Percentiles rank a stretch among this genome's conserved stretches.
phyloP scores from a whole-genome alignment of 2,888 invertebrate species.

The Neocrepidodera transversa region DNA sequence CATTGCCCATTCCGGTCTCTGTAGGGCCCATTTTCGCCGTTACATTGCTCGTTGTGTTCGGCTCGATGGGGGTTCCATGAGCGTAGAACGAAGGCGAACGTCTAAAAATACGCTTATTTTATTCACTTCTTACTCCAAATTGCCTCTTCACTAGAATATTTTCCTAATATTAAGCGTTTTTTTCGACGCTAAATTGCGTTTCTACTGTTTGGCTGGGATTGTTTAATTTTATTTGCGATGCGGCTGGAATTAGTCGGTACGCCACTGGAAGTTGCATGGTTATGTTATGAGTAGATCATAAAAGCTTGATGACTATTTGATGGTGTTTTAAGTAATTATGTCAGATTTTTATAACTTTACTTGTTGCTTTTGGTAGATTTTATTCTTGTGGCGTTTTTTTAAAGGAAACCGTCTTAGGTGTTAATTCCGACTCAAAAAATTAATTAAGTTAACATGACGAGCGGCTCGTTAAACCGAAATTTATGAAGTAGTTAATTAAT shows the following conservation, averaged over 20 bases:
- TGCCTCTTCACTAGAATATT: constrained; percentile 46
- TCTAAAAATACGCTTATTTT: constrained; percentile 47
- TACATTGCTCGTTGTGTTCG: constrained; percentile 58
- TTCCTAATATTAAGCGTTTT: constrained; percentile 34
- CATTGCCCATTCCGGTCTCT: constrained; percentile 59
- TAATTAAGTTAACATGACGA: no score
- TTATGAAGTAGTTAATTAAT: no score
- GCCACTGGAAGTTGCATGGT: constrained; percentile 48
- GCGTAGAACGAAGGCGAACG: constrained; percentile 47
- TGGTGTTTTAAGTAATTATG: constrained; percentile 56
- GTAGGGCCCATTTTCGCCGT: constrained; percentile 57
- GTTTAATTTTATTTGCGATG: constrained; percentile 4
- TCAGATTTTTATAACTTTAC: constrained; percentile 55
- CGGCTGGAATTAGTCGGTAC: constrained; percentile 5
- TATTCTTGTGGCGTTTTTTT: no score
- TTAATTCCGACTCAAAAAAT: no score
- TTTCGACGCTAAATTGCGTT: constrained; percentile 1
- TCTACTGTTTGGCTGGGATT: neutral
- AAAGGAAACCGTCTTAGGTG: no score
- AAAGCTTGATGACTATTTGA: constrained; percentile 56
- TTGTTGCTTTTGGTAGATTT: constrained; percentile 50
- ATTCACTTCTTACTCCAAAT: constrained; percentile 51
- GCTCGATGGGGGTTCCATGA: constrained; percentile 54
- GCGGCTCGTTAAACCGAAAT: no score
- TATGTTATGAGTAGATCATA: constrained; percentile 58